Evolutionary conservation across 2,113 vertebrate genomes (phyloP).

Genomic region (Phaethornis superciliosus): DNA sequence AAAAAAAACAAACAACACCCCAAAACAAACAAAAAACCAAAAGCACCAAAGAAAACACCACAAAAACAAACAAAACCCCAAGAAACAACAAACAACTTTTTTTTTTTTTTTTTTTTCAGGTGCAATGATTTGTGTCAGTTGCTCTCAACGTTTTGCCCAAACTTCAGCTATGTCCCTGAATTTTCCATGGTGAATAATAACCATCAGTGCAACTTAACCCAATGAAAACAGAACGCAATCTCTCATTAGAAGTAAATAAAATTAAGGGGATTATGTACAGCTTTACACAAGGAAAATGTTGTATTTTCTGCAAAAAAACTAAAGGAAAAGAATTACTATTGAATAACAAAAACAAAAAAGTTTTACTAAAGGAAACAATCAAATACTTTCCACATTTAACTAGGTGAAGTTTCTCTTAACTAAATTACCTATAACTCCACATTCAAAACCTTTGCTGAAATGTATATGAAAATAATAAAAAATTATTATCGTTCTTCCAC

Average conservation of each 20-base stretch:
- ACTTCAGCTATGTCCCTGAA: neutral
- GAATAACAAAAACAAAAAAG: neutral
- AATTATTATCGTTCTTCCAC: neutral
- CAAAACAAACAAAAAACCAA: no score
- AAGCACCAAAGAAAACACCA: no score
- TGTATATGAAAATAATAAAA: neutral
- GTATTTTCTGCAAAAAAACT: neutral
- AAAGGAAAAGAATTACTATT: neutral
- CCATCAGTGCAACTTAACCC: neutral
- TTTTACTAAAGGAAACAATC: neutral
- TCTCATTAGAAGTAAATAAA: neutral
- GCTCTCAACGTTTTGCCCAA: neutral
- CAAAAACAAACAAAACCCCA: no score
- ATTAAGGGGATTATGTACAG: neutral
- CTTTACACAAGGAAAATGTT: neutral
- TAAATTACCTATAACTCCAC: neutral
- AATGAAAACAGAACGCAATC: neutral
- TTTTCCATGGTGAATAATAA: neutral
- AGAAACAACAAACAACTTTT: no score
- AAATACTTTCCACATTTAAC: neutral
- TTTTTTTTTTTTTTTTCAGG: neutral
- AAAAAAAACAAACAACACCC: no score
- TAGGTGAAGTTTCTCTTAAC: neutral
- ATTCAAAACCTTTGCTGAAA: neutral
- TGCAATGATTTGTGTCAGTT: neutral